Evolutionary conservation across 2,888 invertebrate species (phyloP).

Genomic region (Sphaerophoria taeniata): DNA sequence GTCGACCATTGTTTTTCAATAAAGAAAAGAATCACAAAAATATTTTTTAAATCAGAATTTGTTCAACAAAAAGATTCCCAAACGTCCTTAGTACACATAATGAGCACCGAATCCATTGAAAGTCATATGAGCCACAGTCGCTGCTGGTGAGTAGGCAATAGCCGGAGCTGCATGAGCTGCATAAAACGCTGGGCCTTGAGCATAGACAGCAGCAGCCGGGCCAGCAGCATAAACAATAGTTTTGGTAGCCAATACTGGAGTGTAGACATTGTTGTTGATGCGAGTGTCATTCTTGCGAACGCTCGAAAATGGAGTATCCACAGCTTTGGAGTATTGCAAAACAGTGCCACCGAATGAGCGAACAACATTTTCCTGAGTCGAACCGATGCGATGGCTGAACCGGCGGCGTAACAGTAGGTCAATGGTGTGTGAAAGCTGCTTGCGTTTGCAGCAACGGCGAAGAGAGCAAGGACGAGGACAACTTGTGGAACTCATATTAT

Average conservation of each 20-base stretch:
- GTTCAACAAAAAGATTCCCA: neutral
- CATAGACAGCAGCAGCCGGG: conserved; percentile 76
- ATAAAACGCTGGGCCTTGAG: conserved; percentile 75
- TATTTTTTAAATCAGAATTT: too few relatives aligned
- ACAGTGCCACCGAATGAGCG: conserved; percentile 85
- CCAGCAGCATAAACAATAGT: conserved; percentile 77
- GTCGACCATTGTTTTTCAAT: too few relatives aligned
- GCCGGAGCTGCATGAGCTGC: conserved; percentile 74
- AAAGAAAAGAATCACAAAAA: too few relatives aligned
- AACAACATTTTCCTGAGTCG: conserved; percentile 84
- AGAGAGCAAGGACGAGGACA: conserved; percentile 84
- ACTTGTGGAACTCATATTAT: conserved; percentile 38
- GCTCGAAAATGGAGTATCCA: conserved; percentile 85
- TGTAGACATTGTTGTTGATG: conserved; percentile 82
- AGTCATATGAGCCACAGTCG: conserved; percentile 22
- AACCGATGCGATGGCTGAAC: conserved; percentile 81
- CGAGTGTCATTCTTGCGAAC: conserved; percentile 85
- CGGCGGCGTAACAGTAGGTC: conserved; percentile 75
- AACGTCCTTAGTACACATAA: conserved; percentile 9
- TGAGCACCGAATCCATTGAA: conserved; percentile 26
- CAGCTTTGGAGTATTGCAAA: conserved; percentile 85
- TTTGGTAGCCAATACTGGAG: conserved; percentile 73
- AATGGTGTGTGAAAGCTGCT: conserved; percentile 80
- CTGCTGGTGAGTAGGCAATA: conserved; percentile 78
- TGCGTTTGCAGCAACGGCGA: conserved; percentile 85